These are phyloP conservation scores for Cerastoderma edule DNA, from an alignment of 2,888 invertebrate species.

Conservation along the genomic window DNA sequence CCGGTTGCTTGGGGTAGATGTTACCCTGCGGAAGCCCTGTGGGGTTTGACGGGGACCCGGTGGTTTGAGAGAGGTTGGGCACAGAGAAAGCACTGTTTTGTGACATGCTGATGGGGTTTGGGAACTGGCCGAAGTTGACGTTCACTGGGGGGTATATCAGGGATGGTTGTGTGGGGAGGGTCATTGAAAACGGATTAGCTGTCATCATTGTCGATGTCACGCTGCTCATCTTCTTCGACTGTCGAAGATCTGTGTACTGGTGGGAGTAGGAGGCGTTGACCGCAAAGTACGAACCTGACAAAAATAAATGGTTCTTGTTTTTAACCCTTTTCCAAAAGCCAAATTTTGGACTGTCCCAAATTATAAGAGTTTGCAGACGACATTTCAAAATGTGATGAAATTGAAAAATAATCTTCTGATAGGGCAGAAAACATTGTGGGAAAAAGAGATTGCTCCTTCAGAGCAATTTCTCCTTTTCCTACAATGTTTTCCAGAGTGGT, in stretches of 20 bases:
- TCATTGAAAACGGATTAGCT: constrained; percentile 36
- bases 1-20: not conserved
- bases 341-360: not conserved
- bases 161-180: constrained; percentile 36
- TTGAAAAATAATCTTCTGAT: too few relatives aligned
- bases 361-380: not conserved
- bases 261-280: constrained; percentile 74
- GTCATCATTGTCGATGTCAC: constrained; percentile 42
- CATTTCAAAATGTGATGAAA: too few relatives aligned
- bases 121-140: constrained; percentile 34
- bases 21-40: constrained; percentile 10
- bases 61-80: constrained; percentile 19
- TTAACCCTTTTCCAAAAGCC: not conserved
- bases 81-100: constrained; percentile 21
- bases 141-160: constrained; percentile 39
- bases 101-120: constrained; percentile 1
- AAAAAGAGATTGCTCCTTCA: not conserved
- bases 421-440: not conserved
- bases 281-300: constrained; percentile 78
- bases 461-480: not conserved
- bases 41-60: not conserved
- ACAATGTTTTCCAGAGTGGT: not conserved
- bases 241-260: constrained; percentile 71
- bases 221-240: constrained; percentile 26
- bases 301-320: not conserved